Percentiles rank a stretch among this genome's conserved stretches.
phyloP scores from a whole-genome alignment of 2,113 vertebrate genomes.

The Riparia riparia region DNA sequence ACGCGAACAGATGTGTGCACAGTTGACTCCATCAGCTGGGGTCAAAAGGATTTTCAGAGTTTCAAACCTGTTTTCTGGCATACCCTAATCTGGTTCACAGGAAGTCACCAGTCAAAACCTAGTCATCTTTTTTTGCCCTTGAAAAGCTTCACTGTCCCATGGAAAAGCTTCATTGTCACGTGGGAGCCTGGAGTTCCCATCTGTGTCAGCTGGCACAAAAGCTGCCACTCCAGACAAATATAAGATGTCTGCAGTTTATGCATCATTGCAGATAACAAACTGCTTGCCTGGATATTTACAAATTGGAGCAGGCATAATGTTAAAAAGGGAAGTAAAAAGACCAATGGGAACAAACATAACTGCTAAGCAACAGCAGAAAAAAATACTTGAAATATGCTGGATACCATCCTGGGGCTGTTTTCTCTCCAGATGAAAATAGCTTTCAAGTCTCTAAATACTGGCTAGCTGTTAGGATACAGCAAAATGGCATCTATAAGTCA shows the following conservation, averaged over 20 bases:
- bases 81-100: neutral
- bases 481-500: neutral
- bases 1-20: fast-evolving
- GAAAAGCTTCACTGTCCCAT: neutral
- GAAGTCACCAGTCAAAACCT: neutral
- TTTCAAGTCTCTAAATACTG: neutral
- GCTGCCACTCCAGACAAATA: neutral
- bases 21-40: neutral
- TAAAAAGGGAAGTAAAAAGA: neutral
- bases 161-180: neutral
- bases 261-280: neutral
- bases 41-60: neutral
- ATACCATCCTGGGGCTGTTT: neutral
- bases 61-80: neutral
- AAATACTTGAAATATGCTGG: neutral
- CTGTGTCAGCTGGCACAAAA: neutral
- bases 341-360: neutral
- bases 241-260: neutral
- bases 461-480: neutral
- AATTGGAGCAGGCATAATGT: neutral
- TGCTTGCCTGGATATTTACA: neutral
- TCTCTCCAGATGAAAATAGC: neutral
- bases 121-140: neutral
- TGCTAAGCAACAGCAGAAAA: neutral
- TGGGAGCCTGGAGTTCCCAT: neutral